Conservation (phyloP, 2,888 invertebrate species). For the Sphecodes monilicornis region DNA sequence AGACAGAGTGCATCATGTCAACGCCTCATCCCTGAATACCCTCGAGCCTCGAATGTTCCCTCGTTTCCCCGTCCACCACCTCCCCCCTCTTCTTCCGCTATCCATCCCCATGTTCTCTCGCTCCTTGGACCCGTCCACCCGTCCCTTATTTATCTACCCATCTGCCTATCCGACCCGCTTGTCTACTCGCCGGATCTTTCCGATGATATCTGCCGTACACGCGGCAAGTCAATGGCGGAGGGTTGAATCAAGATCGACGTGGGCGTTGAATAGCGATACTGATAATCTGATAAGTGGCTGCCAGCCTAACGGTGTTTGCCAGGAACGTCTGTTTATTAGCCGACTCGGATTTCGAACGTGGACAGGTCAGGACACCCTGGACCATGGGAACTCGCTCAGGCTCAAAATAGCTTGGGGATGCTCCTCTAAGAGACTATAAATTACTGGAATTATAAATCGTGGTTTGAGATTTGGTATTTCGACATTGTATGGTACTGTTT, state of each 20-base stretch:
- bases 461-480: not conserved
- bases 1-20: conserved; percentile 57
- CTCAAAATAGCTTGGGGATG: not conserved
- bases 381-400: not conserved
- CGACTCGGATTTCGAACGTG: conserved; percentile 20
- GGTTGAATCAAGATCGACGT: conserved; percentile 56
- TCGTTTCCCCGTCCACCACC: conserved; percentile 9
- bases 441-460: not conserved
- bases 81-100: not conserved
- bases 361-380: not conserved
- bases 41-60: conserved; percentile 33
- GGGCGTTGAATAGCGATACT: conserved; percentile 56
- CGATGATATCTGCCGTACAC: conserved; percentile 40
- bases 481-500: too few relatives aligned
- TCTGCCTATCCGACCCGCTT: conserved; percentile 59
- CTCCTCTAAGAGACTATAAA: not conserved
- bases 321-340: conserved; percentile 40
- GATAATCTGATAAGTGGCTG: conserved; percentile 50
- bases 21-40: conserved; percentile 59
- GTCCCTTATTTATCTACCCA: conserved; percentile 61
- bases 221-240: conserved; percentile 26
- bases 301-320: conserved; percentile 20
- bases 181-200: conserved; percentile 48
- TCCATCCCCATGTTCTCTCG: conserved; percentile 23
- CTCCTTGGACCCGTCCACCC: conserved; percentile 14